phyloP scores from a whole-genome alignment of 1,140 invertebrate species.

The Drosophila serrata region DNA sequence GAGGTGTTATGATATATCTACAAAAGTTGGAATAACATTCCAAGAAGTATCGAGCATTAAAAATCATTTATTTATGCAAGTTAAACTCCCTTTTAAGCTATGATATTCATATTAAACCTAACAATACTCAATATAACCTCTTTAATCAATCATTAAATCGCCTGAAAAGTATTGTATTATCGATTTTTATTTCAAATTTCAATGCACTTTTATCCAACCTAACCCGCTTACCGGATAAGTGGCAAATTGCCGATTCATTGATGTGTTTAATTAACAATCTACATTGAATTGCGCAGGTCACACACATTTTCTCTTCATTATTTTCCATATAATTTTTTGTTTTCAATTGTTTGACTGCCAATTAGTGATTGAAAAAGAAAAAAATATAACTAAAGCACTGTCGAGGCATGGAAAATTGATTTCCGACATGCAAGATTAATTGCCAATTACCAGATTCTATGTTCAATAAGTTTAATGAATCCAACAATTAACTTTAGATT shows the following conservation, averaged over 20 bases:
- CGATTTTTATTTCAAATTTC: neutral
- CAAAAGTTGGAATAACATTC: neutral
- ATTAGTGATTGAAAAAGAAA: conserved; percentile 46
- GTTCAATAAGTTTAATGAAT: conserved; percentile 51
- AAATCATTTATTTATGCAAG: neutral
- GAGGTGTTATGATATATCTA: neutral
- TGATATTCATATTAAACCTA: too few species aligned
- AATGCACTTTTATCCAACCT: neutral
- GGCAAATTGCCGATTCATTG: conserved; percentile 49
- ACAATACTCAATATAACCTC: neutral
- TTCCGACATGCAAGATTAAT: conserved; percentile 64
- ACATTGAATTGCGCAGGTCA: conserved; percentile 7
- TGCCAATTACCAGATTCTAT: conserved; percentile 50
- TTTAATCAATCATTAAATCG: neutral
- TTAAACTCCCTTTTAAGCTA: too few species aligned
- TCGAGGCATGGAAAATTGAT: conserved; percentile 28
- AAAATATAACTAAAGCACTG: conserved; percentile 11
- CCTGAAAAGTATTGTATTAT: neutral
- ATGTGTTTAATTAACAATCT: conserved; percentile 59
- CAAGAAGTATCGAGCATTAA: neutral
- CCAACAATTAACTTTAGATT: conserved; percentile 39
- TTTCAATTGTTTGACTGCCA: conserved; percentile 43
- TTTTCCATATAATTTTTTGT: conserved; percentile 18
- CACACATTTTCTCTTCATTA: conserved; percentile 4
- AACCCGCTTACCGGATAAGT: conserved; percentile 22